Percentiles rank a stretch among this genome's conserved stretches.
These are phyloP conservation scores for Chrysolina oricalcia DNA, from an alignment of 2,888 invertebrate species.

Conservation along the genomic window DNA sequence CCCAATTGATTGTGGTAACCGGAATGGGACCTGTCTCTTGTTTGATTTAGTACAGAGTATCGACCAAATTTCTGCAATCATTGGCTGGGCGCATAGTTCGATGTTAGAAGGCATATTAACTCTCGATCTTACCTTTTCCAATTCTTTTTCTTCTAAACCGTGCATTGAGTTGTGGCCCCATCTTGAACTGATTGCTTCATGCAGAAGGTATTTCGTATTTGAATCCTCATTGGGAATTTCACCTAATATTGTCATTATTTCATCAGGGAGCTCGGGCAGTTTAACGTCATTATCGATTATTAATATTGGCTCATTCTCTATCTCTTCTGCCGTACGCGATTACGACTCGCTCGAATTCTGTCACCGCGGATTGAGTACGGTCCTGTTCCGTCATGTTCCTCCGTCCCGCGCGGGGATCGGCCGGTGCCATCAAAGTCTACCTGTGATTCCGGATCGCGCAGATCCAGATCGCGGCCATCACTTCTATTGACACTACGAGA, in stretches of 20 bases:
- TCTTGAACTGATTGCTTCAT: conserved; percentile 12
- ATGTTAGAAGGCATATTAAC: conserved; percentile 11
- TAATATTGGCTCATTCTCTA: conserved; percentile 1
- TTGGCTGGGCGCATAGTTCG: not conserved
- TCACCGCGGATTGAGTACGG: not conserved
- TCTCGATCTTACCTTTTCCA: conserved; percentile 21
- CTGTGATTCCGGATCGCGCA: conserved; percentile 4
- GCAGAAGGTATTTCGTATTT: not conserved
- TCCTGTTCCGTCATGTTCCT: conserved; percentile 7
- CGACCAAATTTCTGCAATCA: conserved; percentile 25
- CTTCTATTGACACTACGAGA: not conserved
- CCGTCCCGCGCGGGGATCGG: conserved; percentile 19
- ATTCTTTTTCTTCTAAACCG: conserved; percentile 23
- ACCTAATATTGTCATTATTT: conserved; percentile 1
- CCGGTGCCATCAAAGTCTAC: not conserved
- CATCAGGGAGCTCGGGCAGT: conserved; percentile 13
- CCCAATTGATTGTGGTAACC: conserved; percentile 30
- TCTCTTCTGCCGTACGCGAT: conserved; percentile 1
- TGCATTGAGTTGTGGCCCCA: conserved; percentile 18
- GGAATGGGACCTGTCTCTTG: conserved; percentile 24
- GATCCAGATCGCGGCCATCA: conserved; percentile 18
- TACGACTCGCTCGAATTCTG: conserved; percentile 17
- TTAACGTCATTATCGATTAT: conserved; percentile 16
- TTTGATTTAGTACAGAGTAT: conserved; percentile 31
- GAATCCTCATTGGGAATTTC: not conserved